A percentile compares a stretch with the other conserved stretches of the same genome.
Evolutionary conservation across 1,140 invertebrate genomes (phyloP).

Genomic region (Chironomus striatipennis): DNA sequence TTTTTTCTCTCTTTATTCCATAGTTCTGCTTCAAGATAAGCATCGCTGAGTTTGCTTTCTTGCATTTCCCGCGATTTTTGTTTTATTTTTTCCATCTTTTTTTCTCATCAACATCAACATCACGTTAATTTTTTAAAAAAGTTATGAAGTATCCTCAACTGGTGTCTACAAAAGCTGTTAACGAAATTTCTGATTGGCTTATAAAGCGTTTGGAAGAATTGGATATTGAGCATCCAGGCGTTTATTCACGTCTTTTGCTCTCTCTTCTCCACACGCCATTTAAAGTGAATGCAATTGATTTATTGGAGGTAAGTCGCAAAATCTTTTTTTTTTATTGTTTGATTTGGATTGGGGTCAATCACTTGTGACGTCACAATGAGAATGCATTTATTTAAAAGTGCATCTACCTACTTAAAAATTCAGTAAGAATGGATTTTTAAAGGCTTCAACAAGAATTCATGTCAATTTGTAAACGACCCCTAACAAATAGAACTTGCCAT

Average conservation of each 20-base stretch:
- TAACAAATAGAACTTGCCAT: no score
- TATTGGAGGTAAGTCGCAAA: constrained; percentile 21
- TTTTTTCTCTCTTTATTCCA: neutral
- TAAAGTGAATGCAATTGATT: constrained; percentile 29
- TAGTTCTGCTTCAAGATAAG: neutral
- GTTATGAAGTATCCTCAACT: constrained; percentile 33
- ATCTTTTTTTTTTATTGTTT: no score
- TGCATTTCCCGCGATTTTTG: neutral
- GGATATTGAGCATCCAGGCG: constrained; percentile 30
- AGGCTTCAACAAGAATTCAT: no score
- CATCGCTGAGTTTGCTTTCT: neutral
- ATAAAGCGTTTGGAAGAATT: constrained; percentile 31
- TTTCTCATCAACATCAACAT: neutral
- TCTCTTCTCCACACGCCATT: constrained; percentile 31
- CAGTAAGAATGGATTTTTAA: no score
- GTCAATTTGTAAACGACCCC: no score
- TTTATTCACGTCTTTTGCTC: constrained; percentile 30
- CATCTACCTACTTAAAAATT: no score
- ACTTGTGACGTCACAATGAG: no score
- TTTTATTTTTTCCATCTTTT: neutral
- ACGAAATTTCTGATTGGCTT: constrained; percentile 32
- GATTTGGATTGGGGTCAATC: no score
- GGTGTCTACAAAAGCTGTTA: constrained; percentile 31
- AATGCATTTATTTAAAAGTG: no score
- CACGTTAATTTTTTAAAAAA: neutral